phyloP scores from a whole-genome alignment of 2,113 vertebrate genomes.

The Pionites leucogaster region DNA sequence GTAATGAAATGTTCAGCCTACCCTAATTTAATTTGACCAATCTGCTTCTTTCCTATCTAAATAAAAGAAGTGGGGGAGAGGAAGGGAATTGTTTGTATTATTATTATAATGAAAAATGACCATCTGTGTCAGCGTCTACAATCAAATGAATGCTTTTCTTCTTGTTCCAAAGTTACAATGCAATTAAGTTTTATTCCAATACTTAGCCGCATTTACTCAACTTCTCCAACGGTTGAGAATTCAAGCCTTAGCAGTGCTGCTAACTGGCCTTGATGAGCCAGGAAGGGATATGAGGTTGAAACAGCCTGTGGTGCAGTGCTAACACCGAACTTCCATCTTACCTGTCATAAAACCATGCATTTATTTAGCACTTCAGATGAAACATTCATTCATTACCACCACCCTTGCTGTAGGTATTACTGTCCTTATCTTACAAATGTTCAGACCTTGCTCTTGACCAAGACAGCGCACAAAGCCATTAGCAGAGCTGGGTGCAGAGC shows the following conservation, averaged over 20 bases:
- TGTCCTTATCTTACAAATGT: neutral
- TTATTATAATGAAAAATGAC: neutral
- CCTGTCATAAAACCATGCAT: neutral
- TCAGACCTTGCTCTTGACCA: too few species aligned
- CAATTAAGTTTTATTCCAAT: slow-evolving; percentile 1
- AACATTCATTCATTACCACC: neutral
- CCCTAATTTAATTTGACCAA: slow-evolving; percentile 22
- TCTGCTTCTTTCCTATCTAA: slow-evolving; percentile 1
- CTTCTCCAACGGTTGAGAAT: neutral
- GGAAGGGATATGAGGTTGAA: neutral
- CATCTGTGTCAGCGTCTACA: neutral
- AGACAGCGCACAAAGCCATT: fast-evolving
- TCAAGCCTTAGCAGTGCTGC: neutral
- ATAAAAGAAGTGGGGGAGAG: neutral
- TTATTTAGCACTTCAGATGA: neutral
- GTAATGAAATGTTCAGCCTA: slow-evolving; percentile 48
- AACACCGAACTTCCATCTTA: neutral
- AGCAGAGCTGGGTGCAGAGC: neutral
- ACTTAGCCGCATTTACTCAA: neutral
- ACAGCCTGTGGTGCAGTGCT: neutral
- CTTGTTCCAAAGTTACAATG: slow-evolving; percentile 26
- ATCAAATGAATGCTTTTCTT: slow-evolving; percentile 49
- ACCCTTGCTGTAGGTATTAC: neutral
- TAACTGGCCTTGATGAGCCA: neutral
- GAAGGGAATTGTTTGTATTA: neutral